Evolutionary conservation across 1,140 invertebrate species (phyloP).

Genomic region (Triops longicaudatus): DNA sequence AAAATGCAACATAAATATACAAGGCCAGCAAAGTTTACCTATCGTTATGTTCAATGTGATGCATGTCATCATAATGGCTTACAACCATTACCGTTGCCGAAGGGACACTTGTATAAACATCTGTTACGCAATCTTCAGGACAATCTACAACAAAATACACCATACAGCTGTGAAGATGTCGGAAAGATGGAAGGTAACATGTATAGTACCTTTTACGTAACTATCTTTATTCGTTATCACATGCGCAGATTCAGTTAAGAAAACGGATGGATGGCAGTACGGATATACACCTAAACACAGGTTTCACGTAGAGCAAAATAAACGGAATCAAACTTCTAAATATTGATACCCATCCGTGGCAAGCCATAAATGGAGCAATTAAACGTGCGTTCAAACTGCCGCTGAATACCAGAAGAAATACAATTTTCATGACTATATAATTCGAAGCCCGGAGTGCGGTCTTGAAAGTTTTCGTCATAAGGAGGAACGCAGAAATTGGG

Average conservation of each 20-base stretch:
- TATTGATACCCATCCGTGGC: neutral
- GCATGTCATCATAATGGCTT: constrained; percentile 26
- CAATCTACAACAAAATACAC: neutral
- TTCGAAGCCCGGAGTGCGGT: constrained; percentile 13
- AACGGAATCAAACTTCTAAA: neutral
- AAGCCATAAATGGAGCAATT: constrained; percentile 24
- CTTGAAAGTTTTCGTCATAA: neutral
- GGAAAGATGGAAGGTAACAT: neutral
- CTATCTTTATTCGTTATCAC: neutral
- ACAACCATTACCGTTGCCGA: constrained; percentile 20
- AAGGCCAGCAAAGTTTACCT: neutral
- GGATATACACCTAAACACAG: neutral
- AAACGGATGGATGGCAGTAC: neutral
- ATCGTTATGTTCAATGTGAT: neutral
- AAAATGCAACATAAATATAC: neutral
- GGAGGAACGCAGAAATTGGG: constrained; percentile 21
- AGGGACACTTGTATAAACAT: constrained; percentile 2
- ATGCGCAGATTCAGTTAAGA: neutral
- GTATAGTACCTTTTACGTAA: neutral
- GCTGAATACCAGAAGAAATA: constrained; percentile 4
- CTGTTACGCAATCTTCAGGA: constrained; percentile 22
- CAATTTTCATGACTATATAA: constrained; percentile 26
- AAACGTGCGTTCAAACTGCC: neutral
- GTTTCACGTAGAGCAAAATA: neutral
- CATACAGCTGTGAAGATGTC: neutral